Evolutionary conservation across 2,888 invertebrate species (phyloP), one percentile per base, ranked within the genome.

Genomic region (Caenorhabditis sulstoni): DNA sequence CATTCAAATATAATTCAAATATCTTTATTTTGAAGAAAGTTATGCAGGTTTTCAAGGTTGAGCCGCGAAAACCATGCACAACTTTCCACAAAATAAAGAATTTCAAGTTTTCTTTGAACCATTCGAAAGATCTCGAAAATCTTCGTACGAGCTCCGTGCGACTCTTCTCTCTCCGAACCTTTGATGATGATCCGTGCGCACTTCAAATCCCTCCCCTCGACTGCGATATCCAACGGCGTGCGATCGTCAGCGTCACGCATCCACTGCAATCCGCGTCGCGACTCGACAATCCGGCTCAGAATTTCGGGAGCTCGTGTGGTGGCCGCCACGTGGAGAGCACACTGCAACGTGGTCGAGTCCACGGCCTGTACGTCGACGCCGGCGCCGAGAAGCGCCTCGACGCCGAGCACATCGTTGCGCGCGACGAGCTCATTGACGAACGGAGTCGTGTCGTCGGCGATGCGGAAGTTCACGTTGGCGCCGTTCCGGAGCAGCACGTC

Each of bases 341-440:
- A 41, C 29, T 29, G 29, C 18, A 20, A 35, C 4, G 91, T 94
- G 88, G 94, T 94, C 85, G 93, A 93, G 92, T 94, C 96, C 68
- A 94, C 92, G 84, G 94, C 94, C 92, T 94, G 95, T 91, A 93
- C 94, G 91, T 95, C 94, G 71, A 93, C 94, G 87, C 92, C 93
- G 90, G 94, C 95, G 91, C 95, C 94, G 81, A 95, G 91, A 83
- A 94, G 93, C 68, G 94, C 94, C 0, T 67, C 61, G 3, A 62
- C 59, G 8, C 37, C 45, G 11, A 50, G 50, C 5, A 55, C 23
- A 58, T 68, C 76, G 16, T 14, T 50, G 9, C 76, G 41, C 0
- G 62, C 23, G 29, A 75, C 53, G 22, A 75, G 52, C 45, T 70
- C 70, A 29, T 74, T 74, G 52, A 74, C 29, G 3, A 74, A 35